Conservation (phyloP, 2,888 invertebrate genomes). For the Lithophane socia region DNA sequence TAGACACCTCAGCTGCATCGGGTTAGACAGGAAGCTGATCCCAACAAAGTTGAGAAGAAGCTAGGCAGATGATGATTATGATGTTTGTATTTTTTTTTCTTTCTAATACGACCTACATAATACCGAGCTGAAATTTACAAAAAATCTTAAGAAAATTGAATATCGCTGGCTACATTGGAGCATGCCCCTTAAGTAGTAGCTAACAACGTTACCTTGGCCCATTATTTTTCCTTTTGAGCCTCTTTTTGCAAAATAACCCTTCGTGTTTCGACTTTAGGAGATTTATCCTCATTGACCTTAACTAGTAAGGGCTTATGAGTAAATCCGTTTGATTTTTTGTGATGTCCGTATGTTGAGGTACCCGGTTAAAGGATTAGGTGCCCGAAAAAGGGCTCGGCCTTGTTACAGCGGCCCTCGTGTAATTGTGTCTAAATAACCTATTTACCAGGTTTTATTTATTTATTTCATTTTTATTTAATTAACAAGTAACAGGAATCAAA, state of each 20-base stretch:
- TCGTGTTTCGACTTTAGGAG: conserved; percentile 49
- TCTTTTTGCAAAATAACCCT: conserved; percentile 58
- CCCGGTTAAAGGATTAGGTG: conserved; percentile 29
- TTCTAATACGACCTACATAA: neutral
- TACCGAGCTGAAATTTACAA: neutral
- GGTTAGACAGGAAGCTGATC: too few relatives aligned
- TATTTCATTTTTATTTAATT: too few relatives aligned
- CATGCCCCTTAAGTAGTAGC: conserved; percentile 23
- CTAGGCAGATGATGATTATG: too few relatives aligned
- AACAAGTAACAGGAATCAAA: too few relatives aligned
- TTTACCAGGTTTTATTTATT: neutral
- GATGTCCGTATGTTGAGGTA: neutral
- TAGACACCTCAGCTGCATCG: too few relatives aligned
- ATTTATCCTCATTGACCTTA: conserved; percentile 58
- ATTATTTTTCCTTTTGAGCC: conserved; percentile 54
- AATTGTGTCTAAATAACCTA: conserved; percentile 22
- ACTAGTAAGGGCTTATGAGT: conserved; percentile 51
- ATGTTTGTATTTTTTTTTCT: neutral
- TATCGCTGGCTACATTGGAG: neutral
- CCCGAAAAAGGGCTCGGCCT: conserved; percentile 5
- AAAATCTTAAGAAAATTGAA: too few relatives aligned
- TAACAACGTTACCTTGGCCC: conserved; percentile 47
- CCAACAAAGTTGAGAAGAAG: too few relatives aligned
- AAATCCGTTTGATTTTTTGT: conserved; percentile 60
- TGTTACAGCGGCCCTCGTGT: neutral